These are phyloP conservation scores for Luscinia megarhynchos DNA, from an alignment of 2,797 vertebrate genomes.

Conservation along the genomic window DNA sequence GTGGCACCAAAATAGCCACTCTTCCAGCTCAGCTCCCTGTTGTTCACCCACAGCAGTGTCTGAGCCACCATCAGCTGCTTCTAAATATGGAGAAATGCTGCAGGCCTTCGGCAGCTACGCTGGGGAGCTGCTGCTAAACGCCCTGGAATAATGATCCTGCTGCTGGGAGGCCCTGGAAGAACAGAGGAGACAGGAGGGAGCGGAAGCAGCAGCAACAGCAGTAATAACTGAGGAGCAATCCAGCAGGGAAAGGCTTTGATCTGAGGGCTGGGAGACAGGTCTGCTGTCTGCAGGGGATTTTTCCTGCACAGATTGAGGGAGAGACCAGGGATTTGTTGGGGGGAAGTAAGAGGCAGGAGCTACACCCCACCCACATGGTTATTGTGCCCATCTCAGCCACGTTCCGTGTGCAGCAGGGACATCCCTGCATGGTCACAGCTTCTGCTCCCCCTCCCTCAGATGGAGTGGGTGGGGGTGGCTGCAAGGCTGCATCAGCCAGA, in stretches of 20 bases:
- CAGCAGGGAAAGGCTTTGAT: background rate
- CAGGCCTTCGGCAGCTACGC: background rate
- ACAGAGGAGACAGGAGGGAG: background rate
- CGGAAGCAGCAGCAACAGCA: background rate
- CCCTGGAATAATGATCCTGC: background rate
- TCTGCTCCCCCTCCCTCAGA: too few species aligned
- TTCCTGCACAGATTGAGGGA: background rate
- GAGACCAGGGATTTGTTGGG: background rate
- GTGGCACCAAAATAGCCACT: background rate
- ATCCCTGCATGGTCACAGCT: too few species aligned
- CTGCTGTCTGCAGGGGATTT: background rate
- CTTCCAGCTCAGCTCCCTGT: background rate
- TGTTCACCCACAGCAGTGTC: conserved; percentile 4
- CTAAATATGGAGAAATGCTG: conserved; percentile 32
- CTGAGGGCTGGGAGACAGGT: background rate
- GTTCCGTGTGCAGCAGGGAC: too few species aligned
- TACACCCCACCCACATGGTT: too few species aligned
- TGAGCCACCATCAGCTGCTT: conserved; percentile 32
- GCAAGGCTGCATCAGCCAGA: background rate
- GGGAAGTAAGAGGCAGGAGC: too few species aligned
- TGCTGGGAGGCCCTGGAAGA: background rate
- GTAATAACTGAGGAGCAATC: background rate
- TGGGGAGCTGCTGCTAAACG: background rate
- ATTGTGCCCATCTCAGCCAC: too few species aligned
- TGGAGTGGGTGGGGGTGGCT: background rate